Evolutionary conservation across 2,113 vertebrate genomes (phyloP).

Genomic region (Tetrao urogallus): DNA sequence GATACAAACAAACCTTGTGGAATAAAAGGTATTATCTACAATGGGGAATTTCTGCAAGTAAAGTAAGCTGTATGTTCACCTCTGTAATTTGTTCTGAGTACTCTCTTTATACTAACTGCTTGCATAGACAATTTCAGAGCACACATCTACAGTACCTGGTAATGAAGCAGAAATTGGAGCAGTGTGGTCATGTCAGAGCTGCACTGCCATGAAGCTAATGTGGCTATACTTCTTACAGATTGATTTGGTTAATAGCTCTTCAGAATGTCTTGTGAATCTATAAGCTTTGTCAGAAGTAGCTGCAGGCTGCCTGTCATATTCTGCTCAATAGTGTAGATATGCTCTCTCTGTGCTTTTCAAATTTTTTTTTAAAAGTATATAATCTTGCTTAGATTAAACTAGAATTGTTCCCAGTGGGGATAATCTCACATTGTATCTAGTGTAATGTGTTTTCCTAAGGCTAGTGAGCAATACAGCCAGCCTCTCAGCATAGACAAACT

Average conservation of each 20-base stretch:
- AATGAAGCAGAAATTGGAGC: not conserved
- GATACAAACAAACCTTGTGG: not conserved
- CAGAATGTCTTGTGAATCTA: not conserved
- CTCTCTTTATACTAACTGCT: not conserved
- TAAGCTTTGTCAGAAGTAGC: not conserved
- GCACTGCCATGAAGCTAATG: not conserved
- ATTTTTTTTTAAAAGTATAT: not conserved
- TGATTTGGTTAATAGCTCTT: not conserved
- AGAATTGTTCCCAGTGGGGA: not conserved
- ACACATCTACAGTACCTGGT: accelerated
- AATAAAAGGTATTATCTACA: not conserved
- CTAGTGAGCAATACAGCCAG: accelerated
- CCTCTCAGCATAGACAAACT: not conserved
- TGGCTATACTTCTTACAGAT: not conserved
- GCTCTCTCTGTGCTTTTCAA: not conserved
- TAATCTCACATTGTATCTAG: not conserved
- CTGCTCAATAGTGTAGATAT: not conserved
- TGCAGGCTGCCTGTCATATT: not conserved
- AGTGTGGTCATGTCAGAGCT: not conserved
- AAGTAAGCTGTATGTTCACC: not conserved
- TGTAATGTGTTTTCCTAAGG: not conserved
- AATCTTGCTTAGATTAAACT: not conserved
- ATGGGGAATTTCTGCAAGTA: not conserved
- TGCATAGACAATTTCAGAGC: not conserved
- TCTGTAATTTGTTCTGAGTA: not conserved